Percentiles rank a stretch among this genome's conserved stretches.
Evolutionary conservation across 2,888 invertebrate genomes (phyloP).

Genomic region (Arctia plantaginis): DNA sequence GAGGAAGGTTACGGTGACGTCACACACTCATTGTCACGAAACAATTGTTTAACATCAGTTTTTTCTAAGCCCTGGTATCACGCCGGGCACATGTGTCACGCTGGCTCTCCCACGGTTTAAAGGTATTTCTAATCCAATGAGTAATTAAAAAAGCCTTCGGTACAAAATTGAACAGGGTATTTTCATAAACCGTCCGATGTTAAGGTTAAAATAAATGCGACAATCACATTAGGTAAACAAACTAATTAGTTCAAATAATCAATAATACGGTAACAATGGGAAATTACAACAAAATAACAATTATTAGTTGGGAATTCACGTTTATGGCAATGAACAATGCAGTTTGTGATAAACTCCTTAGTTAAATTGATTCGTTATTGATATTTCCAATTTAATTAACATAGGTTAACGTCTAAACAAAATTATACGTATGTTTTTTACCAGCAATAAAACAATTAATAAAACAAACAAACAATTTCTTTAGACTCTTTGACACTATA

Average conservation of each 20-base stretch:
- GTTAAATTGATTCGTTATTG: neutral
- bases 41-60: too few relatives aligned
- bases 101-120: too few relatives aligned
- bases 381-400: neutral
- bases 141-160: too few relatives aligned
- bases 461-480: too few relatives aligned
- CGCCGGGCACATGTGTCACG: too few relatives aligned
- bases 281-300: constrained; percentile 14
- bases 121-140: too few relatives aligned
- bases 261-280: constrained; percentile 1
- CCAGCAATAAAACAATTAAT: neutral
- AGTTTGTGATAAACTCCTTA: neutral
- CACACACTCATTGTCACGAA: too few relatives aligned
- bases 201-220: neutral
- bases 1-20: too few relatives aligned
- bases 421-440: neutral
- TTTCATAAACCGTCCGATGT: neutral
- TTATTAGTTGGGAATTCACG: constrained; percentile 33
- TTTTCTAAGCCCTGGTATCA: too few relatives aligned
- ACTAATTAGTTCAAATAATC: neutral
- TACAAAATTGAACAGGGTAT: neutral
- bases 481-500: too few relatives aligned
- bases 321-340: constrained; percentile 22
- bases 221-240: neutral
- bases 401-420: neutral